phyloP scores from a whole-genome alignment of 2,113 vertebrate genomes.

The Maccullochella peelii region DNA sequence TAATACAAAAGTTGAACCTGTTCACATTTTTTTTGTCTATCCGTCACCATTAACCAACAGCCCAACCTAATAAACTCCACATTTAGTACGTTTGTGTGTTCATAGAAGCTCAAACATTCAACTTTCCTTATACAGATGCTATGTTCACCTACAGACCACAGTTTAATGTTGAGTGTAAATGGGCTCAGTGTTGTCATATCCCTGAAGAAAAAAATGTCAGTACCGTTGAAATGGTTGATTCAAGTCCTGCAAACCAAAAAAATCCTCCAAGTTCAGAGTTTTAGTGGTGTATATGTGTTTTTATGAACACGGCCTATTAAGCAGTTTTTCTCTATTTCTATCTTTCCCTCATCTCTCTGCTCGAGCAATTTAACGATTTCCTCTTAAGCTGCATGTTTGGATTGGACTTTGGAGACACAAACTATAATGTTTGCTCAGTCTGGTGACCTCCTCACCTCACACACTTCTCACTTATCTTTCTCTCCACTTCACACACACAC shows the following conservation, averaged over 20 bases:
- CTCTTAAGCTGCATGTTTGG: slow-evolving; percentile 39
- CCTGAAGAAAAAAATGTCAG: slow-evolving; percentile 19
- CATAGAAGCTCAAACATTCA: slow-evolving; percentile 11
- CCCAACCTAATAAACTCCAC: background rate
- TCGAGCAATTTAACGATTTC: slow-evolving; percentile 42
- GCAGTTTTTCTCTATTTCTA: slow-evolving; percentile 3
- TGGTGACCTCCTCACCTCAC: slow-evolving; percentile 49
- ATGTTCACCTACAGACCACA: slow-evolving; percentile 33
- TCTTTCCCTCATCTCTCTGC: slow-evolving; percentile 33
- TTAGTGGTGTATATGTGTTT: background rate
- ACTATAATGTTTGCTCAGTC: slow-evolving; percentile 47
- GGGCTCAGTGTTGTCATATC: slow-evolving; percentile 31
- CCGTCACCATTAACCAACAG: background rate
- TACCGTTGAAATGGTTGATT: slow-evolving; percentile 31
- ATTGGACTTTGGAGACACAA: slow-evolving; percentile 42
- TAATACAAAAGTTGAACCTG: background rate
- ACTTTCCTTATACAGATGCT: slow-evolving; percentile 16
- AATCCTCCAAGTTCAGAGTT: background rate
- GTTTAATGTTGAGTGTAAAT: slow-evolving; percentile 42
- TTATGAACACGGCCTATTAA: slow-evolving; percentile 9
- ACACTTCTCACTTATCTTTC: slow-evolving; percentile 27
- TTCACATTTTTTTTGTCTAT: background rate
- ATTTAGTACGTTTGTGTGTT: background rate
- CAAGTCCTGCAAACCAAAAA: slow-evolving; percentile 30
- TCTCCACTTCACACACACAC: background rate